Percentiles rank a stretch among this genome's conserved stretches.
phyloP scores from a whole-genome alignment of 2,113 vertebrate genomes.

The Polyodon spathula region DNA sequence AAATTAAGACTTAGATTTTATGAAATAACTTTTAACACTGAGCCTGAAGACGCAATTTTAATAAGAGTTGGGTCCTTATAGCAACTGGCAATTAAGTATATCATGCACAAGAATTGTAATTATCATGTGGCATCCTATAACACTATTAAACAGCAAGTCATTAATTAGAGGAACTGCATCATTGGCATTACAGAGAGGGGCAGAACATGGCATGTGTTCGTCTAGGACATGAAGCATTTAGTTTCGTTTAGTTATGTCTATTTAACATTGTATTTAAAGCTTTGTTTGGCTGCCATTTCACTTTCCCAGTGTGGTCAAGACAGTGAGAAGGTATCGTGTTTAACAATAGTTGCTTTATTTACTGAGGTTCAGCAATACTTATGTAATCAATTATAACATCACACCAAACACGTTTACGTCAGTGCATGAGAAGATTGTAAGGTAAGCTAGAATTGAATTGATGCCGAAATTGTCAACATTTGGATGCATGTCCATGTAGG shows the following conservation, averaged over 20 bases:
- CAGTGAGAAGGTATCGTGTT: not conserved
- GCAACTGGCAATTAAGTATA: conserved; percentile 31
- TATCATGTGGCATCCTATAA: conserved; percentile 48
- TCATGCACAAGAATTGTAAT: conserved; percentile 47
- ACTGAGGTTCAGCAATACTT: no score
- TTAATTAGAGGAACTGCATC: conserved; percentile 51
- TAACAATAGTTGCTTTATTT: no score
- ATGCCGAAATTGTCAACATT: no score
- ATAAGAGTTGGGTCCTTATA: conserved; percentile 14
- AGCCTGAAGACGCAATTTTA: not conserved
- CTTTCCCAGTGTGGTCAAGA: not conserved
- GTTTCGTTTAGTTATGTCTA: not conserved
- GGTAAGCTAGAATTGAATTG: no score
- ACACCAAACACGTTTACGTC: no score
- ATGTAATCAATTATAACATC: no score
- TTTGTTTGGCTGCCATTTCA: not conserved
- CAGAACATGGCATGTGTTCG: conserved; percentile 14
- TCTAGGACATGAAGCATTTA: conserved; percentile 16
- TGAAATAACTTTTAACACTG: no score
- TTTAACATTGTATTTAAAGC: not conserved
- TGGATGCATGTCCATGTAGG: no score
- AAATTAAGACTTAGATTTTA: no score
- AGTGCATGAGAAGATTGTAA: no score
- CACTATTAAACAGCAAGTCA: conserved; percentile 50
- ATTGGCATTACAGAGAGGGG: conserved; percentile 32